A percentile compares a stretch with the other conserved stretches of the same genome.
Evolutionary conservation across 2,113 vertebrate species (phyloP).

Genomic region (Oreochromis spilurus): DNA sequence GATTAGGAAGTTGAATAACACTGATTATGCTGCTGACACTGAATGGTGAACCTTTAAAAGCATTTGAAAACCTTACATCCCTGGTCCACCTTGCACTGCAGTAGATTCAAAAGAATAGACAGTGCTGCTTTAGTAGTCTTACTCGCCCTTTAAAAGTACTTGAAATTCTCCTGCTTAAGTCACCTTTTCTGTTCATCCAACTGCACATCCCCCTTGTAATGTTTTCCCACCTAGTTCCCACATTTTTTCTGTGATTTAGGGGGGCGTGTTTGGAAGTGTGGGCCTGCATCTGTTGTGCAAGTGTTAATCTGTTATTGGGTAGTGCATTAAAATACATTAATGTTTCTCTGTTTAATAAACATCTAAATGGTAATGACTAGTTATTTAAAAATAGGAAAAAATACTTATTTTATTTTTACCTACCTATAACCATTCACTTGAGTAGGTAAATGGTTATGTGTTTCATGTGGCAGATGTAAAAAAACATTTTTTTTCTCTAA

Average conservation of each 20-base stretch:
- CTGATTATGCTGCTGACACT: constrained; percentile 20
- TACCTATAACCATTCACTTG: not conserved
- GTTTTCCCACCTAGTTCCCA: not conserved
- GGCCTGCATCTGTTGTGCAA: not conserved
- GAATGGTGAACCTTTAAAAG: constrained; percentile 1
- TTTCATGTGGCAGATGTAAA: not conserved
- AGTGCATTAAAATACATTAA: not conserved
- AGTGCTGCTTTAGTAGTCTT: not conserved
- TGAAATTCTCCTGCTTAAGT: not conserved
- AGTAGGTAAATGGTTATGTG: not conserved
- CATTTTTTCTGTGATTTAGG: not conserved
- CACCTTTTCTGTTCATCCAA: not conserved
- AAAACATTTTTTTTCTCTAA: not conserved
- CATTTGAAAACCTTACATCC: not conserved
- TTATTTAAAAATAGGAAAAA: not conserved
- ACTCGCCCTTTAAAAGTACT: not conserved
- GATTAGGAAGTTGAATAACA: constrained; percentile 40
- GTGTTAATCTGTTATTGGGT: not conserved
- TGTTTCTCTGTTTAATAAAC: not conserved
- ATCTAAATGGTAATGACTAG: not conserved
- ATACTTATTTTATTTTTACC: not conserved
- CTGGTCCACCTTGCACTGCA: not conserved
- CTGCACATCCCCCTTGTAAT: not conserved
- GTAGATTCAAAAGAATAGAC: not conserved
- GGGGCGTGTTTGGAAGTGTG: not conserved